Evolutionary conservation across 2,113 vertebrate genomes (phyloP), one percentile per base, ranked within the genome.

Genomic region (Sisor rabdophorus): DNA sequence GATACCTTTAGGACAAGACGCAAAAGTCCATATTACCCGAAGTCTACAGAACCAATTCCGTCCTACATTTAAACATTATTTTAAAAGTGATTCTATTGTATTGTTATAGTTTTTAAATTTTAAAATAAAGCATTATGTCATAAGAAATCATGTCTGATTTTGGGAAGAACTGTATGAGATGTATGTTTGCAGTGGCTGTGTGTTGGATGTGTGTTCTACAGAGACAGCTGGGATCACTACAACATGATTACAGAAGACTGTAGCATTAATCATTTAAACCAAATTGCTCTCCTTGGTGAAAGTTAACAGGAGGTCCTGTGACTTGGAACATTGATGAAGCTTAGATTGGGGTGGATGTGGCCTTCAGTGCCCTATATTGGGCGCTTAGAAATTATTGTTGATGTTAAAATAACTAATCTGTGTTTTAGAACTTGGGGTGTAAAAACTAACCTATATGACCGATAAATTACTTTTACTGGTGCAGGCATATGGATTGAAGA

Each of bases 181-280:
- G 20, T 19, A 65, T 78, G 64, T 20, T 56, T 32, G 76, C 24
- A 28, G n/a, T 40, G 70, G 73, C 20, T 65, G 59, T 53, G 20
- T 50, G 40, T 47, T 53, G 40, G 61, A 61, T 24, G 36, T 24
- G 36, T 73, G 67, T 50, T 36, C 13, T 26, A 19, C 11, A 53
- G 59, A 48, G 61, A 79, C 28, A 48, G 32, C 26, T 73, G n/a
- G 28, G 47, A 77, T 86, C 79, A 78, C 76, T 50, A 24, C 63
- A 82, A 83, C 75, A 81, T 80, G 75, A 83, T 84, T 85, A 82
- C 24, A n/a, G 24, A 75, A 60, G 44, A 80, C 82, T 67, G 78
- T 73, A 63, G 67, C 79, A 76, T 72, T 86, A 84, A 85, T 86
- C 22, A 59, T 48, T 86, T 75, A 79, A 83, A 82, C 59, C 19